Evolutionary conservation across 2,888 invertebrate species (phyloP).

Genomic region (Sepiola atlantica): DNA sequence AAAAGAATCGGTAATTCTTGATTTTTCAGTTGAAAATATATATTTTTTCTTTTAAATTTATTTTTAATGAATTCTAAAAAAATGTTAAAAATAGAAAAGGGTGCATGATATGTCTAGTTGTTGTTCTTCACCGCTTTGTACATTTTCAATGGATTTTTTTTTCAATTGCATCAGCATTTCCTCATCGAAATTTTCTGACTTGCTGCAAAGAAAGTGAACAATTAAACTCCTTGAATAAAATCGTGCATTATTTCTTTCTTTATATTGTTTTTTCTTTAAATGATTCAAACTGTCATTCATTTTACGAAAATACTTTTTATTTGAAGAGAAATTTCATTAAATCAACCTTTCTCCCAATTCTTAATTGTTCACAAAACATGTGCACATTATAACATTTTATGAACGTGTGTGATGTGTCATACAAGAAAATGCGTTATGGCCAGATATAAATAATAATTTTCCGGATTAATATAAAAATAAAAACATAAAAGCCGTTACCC

Average conservation of each 20-base stretch:
- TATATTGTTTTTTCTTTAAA: neutral
- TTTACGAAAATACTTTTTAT: neutral
- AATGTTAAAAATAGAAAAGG: neutral
- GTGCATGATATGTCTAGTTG: neutral
- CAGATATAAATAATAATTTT: too few species aligned
- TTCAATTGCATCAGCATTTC: neutral
- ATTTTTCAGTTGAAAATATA: neutral
- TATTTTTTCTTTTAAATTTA: neutral
- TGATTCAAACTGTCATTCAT: neutral
- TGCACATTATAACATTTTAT: neutral
- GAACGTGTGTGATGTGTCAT: too few species aligned
- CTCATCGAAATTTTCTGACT: neutral
- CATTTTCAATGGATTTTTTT: neutral
- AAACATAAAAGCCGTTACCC: too few species aligned
- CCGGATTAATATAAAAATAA: too few species aligned
- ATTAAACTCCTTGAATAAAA: neutral
- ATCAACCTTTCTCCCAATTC: neutral
- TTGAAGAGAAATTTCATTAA: neutral
- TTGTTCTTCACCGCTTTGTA: neutral
- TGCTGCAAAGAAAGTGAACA: neutral
- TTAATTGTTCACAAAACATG: neutral
- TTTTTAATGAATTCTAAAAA: neutral
- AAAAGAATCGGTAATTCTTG: neutral
- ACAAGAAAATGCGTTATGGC: too few species aligned
- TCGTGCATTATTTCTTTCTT: neutral